phyloP scores from a whole-genome alignment of 2,888 invertebrate genomes.

The Saturnia japonica region DNA sequence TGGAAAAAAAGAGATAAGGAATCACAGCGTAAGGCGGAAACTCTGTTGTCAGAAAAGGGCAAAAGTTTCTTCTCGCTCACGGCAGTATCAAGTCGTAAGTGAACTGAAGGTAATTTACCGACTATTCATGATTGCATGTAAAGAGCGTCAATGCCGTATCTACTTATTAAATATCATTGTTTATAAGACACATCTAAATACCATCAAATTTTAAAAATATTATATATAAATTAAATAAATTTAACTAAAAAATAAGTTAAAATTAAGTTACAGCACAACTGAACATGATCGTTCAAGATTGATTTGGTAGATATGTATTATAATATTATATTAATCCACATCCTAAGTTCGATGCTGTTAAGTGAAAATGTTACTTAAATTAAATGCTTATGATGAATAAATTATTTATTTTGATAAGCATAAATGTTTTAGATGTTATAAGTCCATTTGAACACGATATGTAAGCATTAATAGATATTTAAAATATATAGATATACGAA shows the following conservation, averaged over 20 bases:
- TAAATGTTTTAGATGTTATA: background rate
- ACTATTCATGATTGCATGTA: too few species aligned
- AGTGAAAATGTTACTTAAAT: background rate
- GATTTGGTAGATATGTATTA: background rate
- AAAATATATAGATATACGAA: background rate
- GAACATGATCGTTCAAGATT: background rate
- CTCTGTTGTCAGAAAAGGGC: too few species aligned
- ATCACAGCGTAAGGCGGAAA: too few species aligned
- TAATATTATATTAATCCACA: background rate
- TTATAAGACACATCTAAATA: background rate
- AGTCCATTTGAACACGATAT: background rate
- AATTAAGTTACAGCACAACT: background rate
- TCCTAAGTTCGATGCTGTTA: background rate
- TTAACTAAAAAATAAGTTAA: background rate
- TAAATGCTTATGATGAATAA: background rate
- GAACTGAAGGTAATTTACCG: too few species aligned
- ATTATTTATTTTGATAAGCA: background rate
- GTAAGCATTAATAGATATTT: background rate
- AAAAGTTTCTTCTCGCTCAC: too few species aligned
- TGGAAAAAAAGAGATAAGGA: too few species aligned
- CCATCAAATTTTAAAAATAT: background rate
- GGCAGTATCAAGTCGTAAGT: too few species aligned
- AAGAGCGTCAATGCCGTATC: too few species aligned
- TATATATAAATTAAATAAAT: background rate
- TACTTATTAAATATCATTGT: too few species aligned